Evolutionary conservation across 2,113 vertebrate species (phyloP).

Genomic region (Phrynocephalus versicolor): DNA sequence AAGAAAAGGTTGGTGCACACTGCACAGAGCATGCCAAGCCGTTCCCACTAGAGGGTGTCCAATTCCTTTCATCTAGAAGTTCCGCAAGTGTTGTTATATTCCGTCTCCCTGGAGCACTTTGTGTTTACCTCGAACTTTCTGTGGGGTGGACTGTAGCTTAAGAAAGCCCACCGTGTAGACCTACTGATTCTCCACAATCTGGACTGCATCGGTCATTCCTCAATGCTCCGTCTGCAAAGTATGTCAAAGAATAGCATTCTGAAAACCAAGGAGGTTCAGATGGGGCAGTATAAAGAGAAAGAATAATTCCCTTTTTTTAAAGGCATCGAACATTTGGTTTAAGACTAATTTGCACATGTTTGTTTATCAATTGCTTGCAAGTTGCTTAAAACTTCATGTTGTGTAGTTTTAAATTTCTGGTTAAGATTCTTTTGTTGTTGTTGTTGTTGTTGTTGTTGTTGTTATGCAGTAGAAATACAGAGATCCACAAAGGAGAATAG

Average conservation of each 20-base stretch:
- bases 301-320: too few relatives aligned
- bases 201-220: not conserved
- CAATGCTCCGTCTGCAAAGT: not conserved
- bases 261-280: not conserved
- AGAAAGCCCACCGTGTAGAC: too few relatives aligned
- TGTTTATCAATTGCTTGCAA: too few relatives aligned
- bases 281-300: not conserved
- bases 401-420: too few relatives aligned
- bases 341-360: too few relatives aligned
- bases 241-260: not conserved
- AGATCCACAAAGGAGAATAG: too few relatives aligned
- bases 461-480: too few relatives aligned
- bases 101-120: not conserved
- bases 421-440: too few relatives aligned
- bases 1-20: not conserved
- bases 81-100: too few relatives aligned
- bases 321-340: too few relatives aligned
- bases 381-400: too few relatives aligned
- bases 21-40: not conserved
- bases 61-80: conserved; percentile 51
- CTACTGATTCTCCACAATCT: not conserved
- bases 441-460: too few relatives aligned
- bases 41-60: conserved; percentile 66
- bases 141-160: not conserved
- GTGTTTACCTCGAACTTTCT: not conserved